A percentile compares a stretch with the other conserved stretches of the same genome.
phyloP scores from a whole-genome alignment of 2,888 invertebrate genomes.

The Atethmia centrago region DNA sequence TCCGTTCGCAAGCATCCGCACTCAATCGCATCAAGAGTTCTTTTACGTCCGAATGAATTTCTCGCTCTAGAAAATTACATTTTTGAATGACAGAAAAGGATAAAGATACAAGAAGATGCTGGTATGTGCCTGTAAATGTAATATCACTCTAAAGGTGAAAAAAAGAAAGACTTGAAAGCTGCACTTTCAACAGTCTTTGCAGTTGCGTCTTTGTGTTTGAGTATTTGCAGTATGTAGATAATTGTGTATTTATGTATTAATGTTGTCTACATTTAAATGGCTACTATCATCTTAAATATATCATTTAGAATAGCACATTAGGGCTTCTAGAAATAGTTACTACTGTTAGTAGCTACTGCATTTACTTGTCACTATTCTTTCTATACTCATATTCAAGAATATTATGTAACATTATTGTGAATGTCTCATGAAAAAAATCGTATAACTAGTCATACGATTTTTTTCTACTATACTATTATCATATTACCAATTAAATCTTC shows the following conservation, averaged over 20 bases:
- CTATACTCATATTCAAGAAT: not conserved
- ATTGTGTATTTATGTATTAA: slow-evolving; percentile 34
- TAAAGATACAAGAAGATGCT: not conserved
- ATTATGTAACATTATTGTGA: slow-evolving; percentile 4
- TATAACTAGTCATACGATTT: too few relatives aligned
- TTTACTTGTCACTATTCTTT: slow-evolving; percentile 30
- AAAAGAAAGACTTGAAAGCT: not conserved
- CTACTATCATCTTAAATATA: slow-evolving; percentile 13
- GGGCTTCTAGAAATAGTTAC: slow-evolving; percentile 13
- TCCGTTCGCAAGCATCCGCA: not conserved
- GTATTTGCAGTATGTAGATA: slow-evolving; percentile 36
- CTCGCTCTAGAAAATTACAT: not conserved
- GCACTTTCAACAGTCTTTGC: too few relatives aligned
- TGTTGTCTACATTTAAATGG: slow-evolving; percentile 31
- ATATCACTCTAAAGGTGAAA: not conserved
- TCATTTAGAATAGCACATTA: slow-evolving; percentile 17
- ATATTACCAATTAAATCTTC: slow-evolving; percentile 5
- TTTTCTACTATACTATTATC: too few relatives aligned
- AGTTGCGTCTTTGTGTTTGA: too few relatives aligned
- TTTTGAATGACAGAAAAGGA: not conserved
- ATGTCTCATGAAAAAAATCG: not conserved
- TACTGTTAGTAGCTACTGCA: slow-evolving; percentile 24
- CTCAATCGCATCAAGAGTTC: not conserved
- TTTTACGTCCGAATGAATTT: not conserved
- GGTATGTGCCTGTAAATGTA: not conserved